Conservation (phyloP, 2,797 vertebrate species). For the Epinephelus malabaricus region DNA sequence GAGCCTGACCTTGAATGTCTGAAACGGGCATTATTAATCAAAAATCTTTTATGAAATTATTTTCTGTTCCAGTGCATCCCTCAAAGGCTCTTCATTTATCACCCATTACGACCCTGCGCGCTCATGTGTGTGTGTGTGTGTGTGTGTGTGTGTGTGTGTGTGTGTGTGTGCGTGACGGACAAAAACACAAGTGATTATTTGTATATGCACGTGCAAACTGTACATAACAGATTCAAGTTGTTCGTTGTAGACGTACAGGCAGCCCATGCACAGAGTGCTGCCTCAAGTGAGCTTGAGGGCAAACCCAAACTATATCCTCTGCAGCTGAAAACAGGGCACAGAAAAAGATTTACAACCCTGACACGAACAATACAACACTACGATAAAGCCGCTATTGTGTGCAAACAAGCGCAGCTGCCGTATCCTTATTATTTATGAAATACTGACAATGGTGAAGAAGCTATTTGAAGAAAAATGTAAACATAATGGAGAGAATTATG, state of each 20-base stretch:
- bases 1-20: conserved; percentile 82
- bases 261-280: conserved; percentile 19
- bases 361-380: conserved; percentile 49
- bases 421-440: conserved; percentile 70
- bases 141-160: background rate
- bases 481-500: conserved; percentile 76
- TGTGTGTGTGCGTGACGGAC: conserved; percentile 11
- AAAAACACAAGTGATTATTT: conserved; percentile 26
- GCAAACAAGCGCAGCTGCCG: conserved; percentile 52
- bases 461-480: conserved; percentile 75
- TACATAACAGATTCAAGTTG: conserved; percentile 1
- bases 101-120: conserved; percentile 57
- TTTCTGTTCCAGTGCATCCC: conserved; percentile 80
- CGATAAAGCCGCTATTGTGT: conserved; percentile 45
- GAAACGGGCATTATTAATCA: conserved; percentile 81
- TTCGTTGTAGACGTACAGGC: conserved; percentile 19
- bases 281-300: conserved; percentile 62
- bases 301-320: conserved; percentile 41
- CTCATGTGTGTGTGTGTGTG: background rate
- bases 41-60: conserved; percentile 82
- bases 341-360: conserved; percentile 61
- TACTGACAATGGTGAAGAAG: conserved; percentile 60
- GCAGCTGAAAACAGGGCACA: conserved; percentile 35
- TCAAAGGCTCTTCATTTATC: conserved; percentile 74
- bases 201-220: conserved; percentile 35